These are phyloP conservation scores for Platyrinchus mystaceus DNA, from an alignment of 2,797 vertebrate genomes.

Conservation along the genomic window DNA sequence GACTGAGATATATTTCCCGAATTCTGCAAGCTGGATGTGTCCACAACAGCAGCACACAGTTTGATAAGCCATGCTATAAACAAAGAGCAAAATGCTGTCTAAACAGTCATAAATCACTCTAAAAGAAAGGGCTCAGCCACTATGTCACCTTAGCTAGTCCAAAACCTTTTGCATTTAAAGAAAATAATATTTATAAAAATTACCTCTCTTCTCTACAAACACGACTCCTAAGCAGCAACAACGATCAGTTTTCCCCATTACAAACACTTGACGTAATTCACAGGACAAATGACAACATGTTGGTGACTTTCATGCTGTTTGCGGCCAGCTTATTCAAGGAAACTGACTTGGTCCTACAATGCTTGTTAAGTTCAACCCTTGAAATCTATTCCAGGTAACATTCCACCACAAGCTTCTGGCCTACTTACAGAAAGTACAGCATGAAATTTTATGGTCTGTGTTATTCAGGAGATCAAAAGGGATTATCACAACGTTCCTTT, in stretches of 20 bases:
- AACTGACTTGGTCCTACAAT: not conserved
- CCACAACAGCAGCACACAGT: not conserved
- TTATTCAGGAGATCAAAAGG: conserved; percentile 3
- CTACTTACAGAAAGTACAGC: not conserved
- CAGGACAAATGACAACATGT: not conserved
- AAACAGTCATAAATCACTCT: conserved; percentile 4
- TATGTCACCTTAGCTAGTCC: not conserved
- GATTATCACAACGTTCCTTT: conserved; percentile 45
- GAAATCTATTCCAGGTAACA: conserved; percentile 24
- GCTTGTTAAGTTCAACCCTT: not conserved
- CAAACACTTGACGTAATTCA: not conserved
- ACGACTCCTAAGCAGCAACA: not conserved
- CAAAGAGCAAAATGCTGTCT: not conserved
- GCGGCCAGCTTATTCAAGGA: not conserved
- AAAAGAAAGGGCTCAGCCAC: not conserved
- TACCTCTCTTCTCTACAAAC: conserved; percentile 10
- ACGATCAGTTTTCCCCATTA: not conserved
- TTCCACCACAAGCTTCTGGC: conserved; percentile 17
- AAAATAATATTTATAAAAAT: conserved; percentile 38
- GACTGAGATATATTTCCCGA: not conserved
- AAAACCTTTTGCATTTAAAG: conserved; percentile 19
- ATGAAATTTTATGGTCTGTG: conserved; percentile 16
- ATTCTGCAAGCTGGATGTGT: not conserved
- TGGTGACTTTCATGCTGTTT: not conserved
- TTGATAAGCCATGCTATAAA: not conserved